A percentile compares a stretch with the other conserved stretches of the same genome.
Conservation (phyloP, 2,888 invertebrate genomes). For the Hetaerina titia region DNA sequence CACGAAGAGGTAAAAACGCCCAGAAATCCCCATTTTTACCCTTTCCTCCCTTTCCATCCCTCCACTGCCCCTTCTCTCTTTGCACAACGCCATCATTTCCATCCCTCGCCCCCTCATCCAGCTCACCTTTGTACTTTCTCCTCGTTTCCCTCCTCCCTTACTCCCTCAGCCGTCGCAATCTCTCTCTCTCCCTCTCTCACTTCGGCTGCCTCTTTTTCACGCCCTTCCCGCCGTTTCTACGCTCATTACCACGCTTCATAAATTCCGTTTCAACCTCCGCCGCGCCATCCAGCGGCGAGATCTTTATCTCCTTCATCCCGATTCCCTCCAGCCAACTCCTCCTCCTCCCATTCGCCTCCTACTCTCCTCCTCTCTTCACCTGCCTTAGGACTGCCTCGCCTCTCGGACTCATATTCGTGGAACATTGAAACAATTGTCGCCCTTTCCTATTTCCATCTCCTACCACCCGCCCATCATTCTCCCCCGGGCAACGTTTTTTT, state of each 20-base stretch:
- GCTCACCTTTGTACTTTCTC: background rate
- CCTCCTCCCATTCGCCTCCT: background rate
- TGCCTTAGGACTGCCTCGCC: background rate
- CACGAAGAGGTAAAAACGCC: background rate
- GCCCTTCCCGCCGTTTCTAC: background rate
- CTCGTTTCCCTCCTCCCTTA: background rate
- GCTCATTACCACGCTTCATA: slow-evolving; percentile 33
- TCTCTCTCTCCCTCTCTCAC: background rate
- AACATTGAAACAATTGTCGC: background rate
- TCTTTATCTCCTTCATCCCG: background rate
- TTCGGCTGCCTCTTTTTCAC: background rate
- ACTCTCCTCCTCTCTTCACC: background rate
- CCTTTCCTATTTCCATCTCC: background rate
- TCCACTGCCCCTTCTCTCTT: background rate
- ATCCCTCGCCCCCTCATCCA: background rate
- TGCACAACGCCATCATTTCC: background rate
- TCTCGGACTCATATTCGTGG: background rate
- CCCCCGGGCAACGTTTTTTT: background rate
- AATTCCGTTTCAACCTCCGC: slow-evolving; percentile 35
- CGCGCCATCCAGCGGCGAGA: slow-evolving; percentile 15
- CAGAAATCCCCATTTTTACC: slow-evolving; percentile 41
- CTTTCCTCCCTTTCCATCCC: background rate
- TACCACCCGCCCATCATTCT: background rate
- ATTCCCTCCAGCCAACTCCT: background rate
- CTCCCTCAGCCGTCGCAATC: background rate